Evolutionary conservation across 2,888 invertebrate genomes (phyloP).

Genomic region (Cantharis flavilabris): DNA sequence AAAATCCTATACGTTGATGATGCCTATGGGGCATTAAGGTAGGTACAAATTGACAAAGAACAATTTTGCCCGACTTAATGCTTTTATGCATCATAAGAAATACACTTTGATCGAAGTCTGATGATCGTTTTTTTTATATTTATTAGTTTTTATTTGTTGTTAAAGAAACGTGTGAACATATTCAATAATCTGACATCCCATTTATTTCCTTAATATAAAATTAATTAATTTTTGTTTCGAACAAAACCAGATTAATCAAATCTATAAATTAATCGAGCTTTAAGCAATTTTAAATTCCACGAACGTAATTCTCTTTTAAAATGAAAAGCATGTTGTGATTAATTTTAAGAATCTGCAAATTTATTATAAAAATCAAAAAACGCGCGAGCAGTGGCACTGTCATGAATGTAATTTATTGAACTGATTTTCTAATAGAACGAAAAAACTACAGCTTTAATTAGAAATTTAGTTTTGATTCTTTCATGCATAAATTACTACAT

Average conservation of each 20-base stretch:
- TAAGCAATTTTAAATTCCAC: background rate
- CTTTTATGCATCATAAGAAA: slow-evolving; percentile 38
- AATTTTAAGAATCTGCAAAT: background rate
- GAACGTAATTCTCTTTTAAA: background rate
- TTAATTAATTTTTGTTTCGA: background rate
- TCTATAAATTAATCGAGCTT: background rate
- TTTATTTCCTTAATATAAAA: background rate
- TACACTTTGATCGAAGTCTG: slow-evolving; percentile 38
- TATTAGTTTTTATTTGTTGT: background rate
- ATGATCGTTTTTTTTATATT: slow-evolving; percentile 27
- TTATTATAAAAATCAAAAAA: background rate
- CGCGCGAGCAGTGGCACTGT: background rate
- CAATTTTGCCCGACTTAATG: slow-evolving; percentile 33
- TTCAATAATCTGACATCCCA: slow-evolving; percentile 4
- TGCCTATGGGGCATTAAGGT: slow-evolving; percentile 47
- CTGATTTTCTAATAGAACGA: background rate
- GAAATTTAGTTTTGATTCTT: background rate
- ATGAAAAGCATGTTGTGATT: background rate
- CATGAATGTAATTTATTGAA: background rate
- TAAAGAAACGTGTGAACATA: slow-evolving; percentile 13
- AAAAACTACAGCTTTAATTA: background rate
- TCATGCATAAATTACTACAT: background rate
- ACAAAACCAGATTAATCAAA: background rate
- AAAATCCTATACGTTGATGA: slow-evolving; percentile 53
- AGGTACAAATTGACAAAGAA: slow-evolving; percentile 52